Percentiles rank a stretch among this genome's conserved stretches.
These are phyloP conservation scores for Acanthopleura granulata DNA, from an alignment of 2,888 invertebrate genomes.

Conservation along the genomic window DNA sequence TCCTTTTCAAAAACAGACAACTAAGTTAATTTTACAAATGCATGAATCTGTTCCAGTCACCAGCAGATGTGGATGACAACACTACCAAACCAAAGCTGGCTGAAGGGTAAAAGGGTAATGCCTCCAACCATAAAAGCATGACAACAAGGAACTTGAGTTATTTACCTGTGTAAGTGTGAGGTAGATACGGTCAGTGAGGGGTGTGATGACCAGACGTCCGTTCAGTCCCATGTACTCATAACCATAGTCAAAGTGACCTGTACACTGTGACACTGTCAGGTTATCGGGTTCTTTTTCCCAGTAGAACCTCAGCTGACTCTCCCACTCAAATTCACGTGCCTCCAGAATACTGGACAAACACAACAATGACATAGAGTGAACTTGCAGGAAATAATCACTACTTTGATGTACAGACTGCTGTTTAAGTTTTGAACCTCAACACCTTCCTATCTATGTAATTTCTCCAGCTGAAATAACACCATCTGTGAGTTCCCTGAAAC, in stretches of 20 bases:
- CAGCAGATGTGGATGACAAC: neutral
- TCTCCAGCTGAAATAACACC: too few species aligned
- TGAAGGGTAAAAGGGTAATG: neutral
- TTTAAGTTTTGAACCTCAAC: too few species aligned
- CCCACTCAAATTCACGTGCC: constrained; percentile 91
- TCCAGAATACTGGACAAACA: constrained; percentile 81
- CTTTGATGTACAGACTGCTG: too few species aligned
- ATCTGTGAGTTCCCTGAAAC: too few species aligned
- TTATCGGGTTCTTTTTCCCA: constrained; percentile 88
- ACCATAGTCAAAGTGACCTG: constrained; percentile 88
- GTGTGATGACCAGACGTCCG: constrained; percentile 91
- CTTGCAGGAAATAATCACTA: too few species aligned
- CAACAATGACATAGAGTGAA: neutral
- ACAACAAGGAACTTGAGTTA: neutral
- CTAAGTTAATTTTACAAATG: too few species aligned
- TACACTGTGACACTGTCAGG: constrained; percentile 84
- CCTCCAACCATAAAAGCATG: neutral
- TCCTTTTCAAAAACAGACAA: too few species aligned
- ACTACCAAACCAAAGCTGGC: neutral
- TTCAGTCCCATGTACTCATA: constrained; percentile 97
- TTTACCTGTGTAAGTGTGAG: constrained; percentile 86
- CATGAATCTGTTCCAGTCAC: too few species aligned
- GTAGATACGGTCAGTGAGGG: constrained; percentile 92
- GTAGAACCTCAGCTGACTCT: constrained; percentile 92
- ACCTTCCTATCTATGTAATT: too few species aligned